phyloP scores from a whole-genome alignment of 2,797 vertebrate genomes.

The Gadopsis bispinosus region DNA sequence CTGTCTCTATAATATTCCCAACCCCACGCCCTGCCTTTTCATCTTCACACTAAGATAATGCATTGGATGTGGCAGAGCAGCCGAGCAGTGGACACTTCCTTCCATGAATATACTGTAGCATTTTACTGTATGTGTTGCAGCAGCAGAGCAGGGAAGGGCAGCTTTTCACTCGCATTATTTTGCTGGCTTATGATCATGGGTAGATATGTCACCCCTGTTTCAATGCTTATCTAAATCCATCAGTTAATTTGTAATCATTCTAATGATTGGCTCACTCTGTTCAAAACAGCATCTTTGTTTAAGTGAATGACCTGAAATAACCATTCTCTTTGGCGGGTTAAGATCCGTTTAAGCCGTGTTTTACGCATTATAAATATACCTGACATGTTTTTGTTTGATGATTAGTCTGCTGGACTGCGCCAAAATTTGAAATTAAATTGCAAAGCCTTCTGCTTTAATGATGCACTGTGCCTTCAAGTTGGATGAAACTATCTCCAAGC shows the following conservation, averaged over 20 bases:
- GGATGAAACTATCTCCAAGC: slow-evolving; percentile 69
- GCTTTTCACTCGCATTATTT: slow-evolving; percentile 35
- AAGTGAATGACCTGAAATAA: slow-evolving; percentile 72
- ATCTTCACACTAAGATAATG: slow-evolving; percentile 73
- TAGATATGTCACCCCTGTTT: slow-evolving; percentile 23
- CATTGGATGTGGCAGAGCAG: slow-evolving; percentile 71
- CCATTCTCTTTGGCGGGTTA: slow-evolving; percentile 59
- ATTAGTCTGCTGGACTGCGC: slow-evolving; percentile 60
- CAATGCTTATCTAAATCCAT: slow-evolving; percentile 27
- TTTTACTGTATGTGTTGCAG: slow-evolving; percentile 48
- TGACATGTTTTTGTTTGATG: slow-evolving; percentile 77
- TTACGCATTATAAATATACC: slow-evolving; percentile 71
- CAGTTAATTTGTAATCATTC: slow-evolving; percentile 50
- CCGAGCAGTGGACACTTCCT: slow-evolving; percentile 65
- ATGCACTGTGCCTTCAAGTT: slow-evolving; percentile 66
- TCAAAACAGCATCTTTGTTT: slow-evolving; percentile 59
- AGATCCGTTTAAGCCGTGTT: slow-evolving; percentile 73
- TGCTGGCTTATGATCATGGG: slow-evolving; percentile 32
- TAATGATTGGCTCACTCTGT: slow-evolving; percentile 51
- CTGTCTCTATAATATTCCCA: slow-evolving; percentile 76
- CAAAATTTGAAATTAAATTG: slow-evolving; percentile 67
- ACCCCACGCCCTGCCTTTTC: slow-evolving; percentile 69
- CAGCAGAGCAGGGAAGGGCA: slow-evolving; percentile 22
- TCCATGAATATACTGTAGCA: slow-evolving; percentile 66
- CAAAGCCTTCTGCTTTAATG: slow-evolving; percentile 65